Base-by-base conservation (phyloP, 2,797 vertebrate species). In the Pelochelys cantorii region DNA sequence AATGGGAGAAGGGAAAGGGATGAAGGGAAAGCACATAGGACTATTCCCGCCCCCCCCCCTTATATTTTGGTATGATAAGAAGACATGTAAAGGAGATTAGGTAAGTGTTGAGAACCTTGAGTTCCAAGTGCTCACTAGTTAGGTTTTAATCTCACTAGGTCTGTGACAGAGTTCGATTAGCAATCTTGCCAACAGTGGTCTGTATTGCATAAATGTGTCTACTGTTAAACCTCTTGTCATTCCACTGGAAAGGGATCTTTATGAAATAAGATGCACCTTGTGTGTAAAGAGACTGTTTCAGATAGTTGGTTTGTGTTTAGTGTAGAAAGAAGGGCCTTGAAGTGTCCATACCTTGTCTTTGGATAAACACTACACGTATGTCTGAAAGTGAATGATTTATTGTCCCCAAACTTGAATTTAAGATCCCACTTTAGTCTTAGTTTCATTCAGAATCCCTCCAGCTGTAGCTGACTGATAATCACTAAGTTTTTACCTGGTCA, bases 1-100 rank as follows among this genome's bases (percentile, higher is more conserved):
- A 95, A 92, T 86, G 84, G 82, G 57, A 89, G 84, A 77, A 68
- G 85, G 94, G 87, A 92, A 94, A 79, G 85, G 23, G 78, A 34
- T 37, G 37, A 84, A 42, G 7, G 77, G 31, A 95, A 93, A 94
- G 62, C 22, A 31, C 65, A 80, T 34, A 37, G 3, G 25, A 71
- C 83, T 86, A 37, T 18, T 34, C 62, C 74, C 1, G 3, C 7
- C 2, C 57, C 23, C 54, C 34, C 62, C 87, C 29, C 54, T 85
- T 82, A 7, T 11, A 37, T 92, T 86, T 88, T 85, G 11, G 83
- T 83, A 42, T 23, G 29, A 75, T 18, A 91, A 56, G 92, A 85
- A 89, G 31, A 37, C 23, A 25, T 54, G 48, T 53, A 65, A 95
- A 94, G 27, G 71, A 4, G 10, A 18, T 9, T 55, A 42, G 52